Evolutionary conservation across 2,113 vertebrate species (phyloP), one percentile per base, ranked within the genome.

Genomic region (Chaetorhynchus papuensis): DNA sequence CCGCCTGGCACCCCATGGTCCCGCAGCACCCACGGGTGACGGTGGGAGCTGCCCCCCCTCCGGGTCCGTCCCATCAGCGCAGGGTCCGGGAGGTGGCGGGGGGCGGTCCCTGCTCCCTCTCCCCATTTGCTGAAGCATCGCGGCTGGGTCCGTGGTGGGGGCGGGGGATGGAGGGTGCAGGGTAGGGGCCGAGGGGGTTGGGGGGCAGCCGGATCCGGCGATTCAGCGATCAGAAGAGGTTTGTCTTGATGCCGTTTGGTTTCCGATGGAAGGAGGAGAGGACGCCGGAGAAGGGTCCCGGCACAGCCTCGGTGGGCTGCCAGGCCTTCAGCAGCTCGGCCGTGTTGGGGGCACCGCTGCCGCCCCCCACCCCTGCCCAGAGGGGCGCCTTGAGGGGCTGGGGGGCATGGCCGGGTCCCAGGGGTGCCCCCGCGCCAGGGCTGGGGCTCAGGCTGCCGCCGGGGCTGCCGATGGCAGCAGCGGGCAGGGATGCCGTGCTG

Each of bases 201-300:
- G 3, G 61, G 68, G 69, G 44, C 39, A 26, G 61, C 44, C 11
- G 26, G 37, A 44, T 66, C 60, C 33, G 23, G 44, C 14, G 69
- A 28, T 52, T 52, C 60, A n/a, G 45, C 15, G 13, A 98, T 98
- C 99, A 99, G 98, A 99, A 99, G 95, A 99, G 98, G 92, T 99
- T 99, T 27, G 98, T 98, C 96, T 99, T 99, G 95, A 99, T 98
- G 59, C 97, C 83, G 82, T 98, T 98, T 6, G 99, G 99, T 96
- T 99, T 99, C 98, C 99, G 97, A 97, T 99, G 99, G 97, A 99
- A 99, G 75, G 99, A 98, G 89, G 99, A 99, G 77, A 99, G 98
- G 53, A 99, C 99, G 17, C 99, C 99, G 0, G 99, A 99, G 92
- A 99, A 99, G 44, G 99, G 99, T 56, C 99, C 99, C 3, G 98